Conservation (phyloP, 1,140 invertebrate species). For the Drosophila pachea region DNA sequence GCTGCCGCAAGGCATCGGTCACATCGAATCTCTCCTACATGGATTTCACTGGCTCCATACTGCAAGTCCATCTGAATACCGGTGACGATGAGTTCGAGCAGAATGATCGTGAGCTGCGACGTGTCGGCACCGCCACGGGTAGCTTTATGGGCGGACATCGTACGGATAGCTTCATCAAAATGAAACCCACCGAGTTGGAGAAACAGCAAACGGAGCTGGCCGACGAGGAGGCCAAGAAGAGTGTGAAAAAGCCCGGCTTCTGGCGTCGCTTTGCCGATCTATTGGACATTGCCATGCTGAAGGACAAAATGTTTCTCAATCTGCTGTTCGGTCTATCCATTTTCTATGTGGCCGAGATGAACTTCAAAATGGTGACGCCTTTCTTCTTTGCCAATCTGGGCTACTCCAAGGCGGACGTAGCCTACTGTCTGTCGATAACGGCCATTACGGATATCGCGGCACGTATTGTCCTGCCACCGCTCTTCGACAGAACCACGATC, state of each 20-base stretch:
- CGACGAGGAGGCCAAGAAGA: constrained; percentile 57
- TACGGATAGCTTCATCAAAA: constrained; percentile 74
- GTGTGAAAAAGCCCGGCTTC: constrained; percentile 79
- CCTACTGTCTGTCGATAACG: constrained; percentile 85
- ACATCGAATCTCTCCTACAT: constrained; percentile 85
- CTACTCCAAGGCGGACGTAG: constrained; percentile 83
- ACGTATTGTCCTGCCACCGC: constrained; percentile 84
- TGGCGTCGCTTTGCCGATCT: constrained; percentile 80
- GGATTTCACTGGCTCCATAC: constrained; percentile 85
- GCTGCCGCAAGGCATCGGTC: constrained; percentile 82
- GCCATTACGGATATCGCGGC: constrained; percentile 86
- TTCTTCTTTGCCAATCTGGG: constrained; percentile 85
- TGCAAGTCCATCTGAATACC: constrained; percentile 83
- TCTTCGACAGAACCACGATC: constrained; percentile 84
- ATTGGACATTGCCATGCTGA: constrained; percentile 84
- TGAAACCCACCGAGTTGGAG: constrained; percentile 74
- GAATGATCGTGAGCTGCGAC: constrained; percentile 72
- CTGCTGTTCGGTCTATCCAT: constrained; percentile 85
- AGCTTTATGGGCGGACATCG: constrained; percentile 64
- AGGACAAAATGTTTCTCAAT: constrained; percentile 85
- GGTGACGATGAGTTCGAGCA: constrained; percentile 78
- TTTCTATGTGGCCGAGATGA: constrained; percentile 86
- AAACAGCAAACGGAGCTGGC: constrained; percentile 52
- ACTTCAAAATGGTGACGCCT: constrained; percentile 87
- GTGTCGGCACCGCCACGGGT: constrained; percentile 71